These are phyloP conservation scores for Oncorhynchus tshawytscha DNA, from an alignment of 2,113 vertebrate genomes.

Conservation along the genomic window DNA sequence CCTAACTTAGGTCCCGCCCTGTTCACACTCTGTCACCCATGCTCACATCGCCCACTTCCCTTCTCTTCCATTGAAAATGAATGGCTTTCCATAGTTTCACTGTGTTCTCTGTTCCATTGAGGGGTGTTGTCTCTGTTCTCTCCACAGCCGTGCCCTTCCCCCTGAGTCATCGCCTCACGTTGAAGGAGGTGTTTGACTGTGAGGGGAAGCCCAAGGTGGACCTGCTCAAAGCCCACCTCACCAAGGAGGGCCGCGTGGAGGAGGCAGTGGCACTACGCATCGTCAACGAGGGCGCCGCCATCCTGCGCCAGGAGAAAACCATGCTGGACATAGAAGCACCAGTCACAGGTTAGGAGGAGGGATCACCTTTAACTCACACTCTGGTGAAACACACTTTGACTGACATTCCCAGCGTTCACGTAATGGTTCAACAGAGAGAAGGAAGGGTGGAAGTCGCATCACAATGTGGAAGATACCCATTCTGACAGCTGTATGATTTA, in stretches of 20 bases:
- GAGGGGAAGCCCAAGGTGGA: conserved; percentile 81
- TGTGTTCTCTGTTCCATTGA: background rate
- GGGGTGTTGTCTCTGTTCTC: conserved; percentile 33
- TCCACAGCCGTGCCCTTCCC: conserved; percentile 79
- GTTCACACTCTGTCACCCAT: too few species aligned
- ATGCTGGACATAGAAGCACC: conserved; percentile 83
- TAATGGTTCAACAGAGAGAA: background rate
- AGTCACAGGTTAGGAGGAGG: conserved; percentile 71
- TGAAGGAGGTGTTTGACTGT: conserved; percentile 82
- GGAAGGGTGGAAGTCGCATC: background rate
- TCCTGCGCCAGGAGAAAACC: conserved; percentile 80
- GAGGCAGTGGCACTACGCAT: conserved; percentile 76
- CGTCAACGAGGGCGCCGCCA: conserved; percentile 75
- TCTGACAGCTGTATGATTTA: background rate
- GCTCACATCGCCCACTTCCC: too few species aligned
- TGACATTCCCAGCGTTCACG: background rate
- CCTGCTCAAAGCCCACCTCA: conserved; percentile 80
- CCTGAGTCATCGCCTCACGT: conserved; percentile 79
- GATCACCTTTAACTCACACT: background rate
- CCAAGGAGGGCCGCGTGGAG: conserved; percentile 80
- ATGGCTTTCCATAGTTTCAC: too few species aligned
- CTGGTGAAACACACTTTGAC: background rate
- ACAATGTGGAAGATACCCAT: background rate
- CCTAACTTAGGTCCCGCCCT: too few species aligned
- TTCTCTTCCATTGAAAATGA: too few species aligned